Evolutionary conservation across 2,797 vertebrate genomes (phyloP).

Genomic region (Xiphorhynchus erythropygius): DNA sequence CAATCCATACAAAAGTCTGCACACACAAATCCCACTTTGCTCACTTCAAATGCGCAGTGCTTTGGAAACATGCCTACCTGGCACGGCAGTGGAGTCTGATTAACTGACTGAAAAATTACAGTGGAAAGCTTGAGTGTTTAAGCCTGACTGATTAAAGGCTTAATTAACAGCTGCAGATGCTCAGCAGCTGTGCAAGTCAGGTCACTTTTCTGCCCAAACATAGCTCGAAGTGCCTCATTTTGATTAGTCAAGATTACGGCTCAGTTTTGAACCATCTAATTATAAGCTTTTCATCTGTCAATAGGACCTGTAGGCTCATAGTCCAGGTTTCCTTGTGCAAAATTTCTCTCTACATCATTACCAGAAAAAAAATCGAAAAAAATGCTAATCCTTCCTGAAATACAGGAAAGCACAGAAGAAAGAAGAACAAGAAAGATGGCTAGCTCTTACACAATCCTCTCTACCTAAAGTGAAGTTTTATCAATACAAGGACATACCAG

Average conservation of each 20-base stretch:
- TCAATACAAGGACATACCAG: not conserved
- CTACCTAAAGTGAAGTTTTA: not conserved
- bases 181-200: not conserved
- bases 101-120: not conserved
- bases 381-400: not conserved
- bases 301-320: not conserved
- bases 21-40: not conserved
- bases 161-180: not conserved
- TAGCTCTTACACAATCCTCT: not conserved
- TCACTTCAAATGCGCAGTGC: not conserved
- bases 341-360: not conserved
- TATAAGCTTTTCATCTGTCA: not conserved
- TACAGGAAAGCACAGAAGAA: not conserved
- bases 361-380: not conserved
- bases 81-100: not conserved
- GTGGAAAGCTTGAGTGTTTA: not conserved
- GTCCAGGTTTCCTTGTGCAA: not conserved
- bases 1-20: accelerated
- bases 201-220: not conserved
- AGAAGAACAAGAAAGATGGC: not conserved
- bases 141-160: not conserved
- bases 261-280: not conserved
- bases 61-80: not conserved
- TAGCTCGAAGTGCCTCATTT: not conserved
- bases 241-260: not conserved